Evolutionary conservation across 2,113 vertebrate genomes (phyloP), one percentile per base, ranked within the genome.

Genomic region (Apaloderma vittatum): DNA sequence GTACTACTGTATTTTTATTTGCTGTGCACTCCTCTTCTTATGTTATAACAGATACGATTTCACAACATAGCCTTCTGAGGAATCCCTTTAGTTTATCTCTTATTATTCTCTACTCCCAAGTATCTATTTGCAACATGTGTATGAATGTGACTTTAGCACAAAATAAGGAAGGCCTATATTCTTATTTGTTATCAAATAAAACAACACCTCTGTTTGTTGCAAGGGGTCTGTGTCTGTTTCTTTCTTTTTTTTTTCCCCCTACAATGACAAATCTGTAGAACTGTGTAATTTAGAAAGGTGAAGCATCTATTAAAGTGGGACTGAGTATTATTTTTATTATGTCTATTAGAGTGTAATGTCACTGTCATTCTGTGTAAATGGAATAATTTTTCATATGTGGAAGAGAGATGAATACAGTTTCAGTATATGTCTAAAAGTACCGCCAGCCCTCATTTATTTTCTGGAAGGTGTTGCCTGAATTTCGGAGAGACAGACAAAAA

Each of bases 321-420:
- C 36, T 63, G 9, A 89, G 18, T 10, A 68, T 82, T 89, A 68
- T 81, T 96, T 96, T 94, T 84, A 52, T 84, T 86, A 48, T 48
- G 63, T 55, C 12, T 58, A 66, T 81, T 66, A 84, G 4, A 84
- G 11, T 77, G 19, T 55, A 93, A 74, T 84, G 10, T 58, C 55
- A 62, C 17, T 84, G 59, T 84, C 59, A 83, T 51, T 88, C 66
- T 70, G 9, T 46, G 66, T 83, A 40, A 80, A 55, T 45, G 0
- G 29, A 94, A 83, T n/a, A 5, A 71, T 93, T 86, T 90, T 93
- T 92, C 40, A 58, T 49, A 62, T 34, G 8, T 51, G 12, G 65
- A 77, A 85, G 34, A 79, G 45, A 76, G 43, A 88, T 90, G 82
- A 80, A 83, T 70, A 70, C 1, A 68, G 19, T 34, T 93, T 79